phyloP scores from a whole-genome alignment of 2,888 invertebrate genomes.

The Pseudococcus viburni region DNA sequence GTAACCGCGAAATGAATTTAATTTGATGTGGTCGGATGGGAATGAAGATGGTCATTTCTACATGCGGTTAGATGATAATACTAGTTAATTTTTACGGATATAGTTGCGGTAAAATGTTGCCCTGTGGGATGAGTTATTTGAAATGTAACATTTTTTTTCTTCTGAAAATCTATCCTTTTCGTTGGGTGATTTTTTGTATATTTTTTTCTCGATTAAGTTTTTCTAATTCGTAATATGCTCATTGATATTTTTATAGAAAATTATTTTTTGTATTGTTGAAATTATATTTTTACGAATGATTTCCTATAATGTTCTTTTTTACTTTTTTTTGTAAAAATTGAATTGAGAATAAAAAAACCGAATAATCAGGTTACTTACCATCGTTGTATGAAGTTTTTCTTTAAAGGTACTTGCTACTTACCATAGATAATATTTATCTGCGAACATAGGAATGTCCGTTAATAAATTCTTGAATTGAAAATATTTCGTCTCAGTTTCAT shows the following conservation, averaged over 20 bases:
- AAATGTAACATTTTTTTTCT: not conserved
- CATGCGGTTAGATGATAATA: not conserved
- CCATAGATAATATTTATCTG: too few relatives aligned
- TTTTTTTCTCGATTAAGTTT: not conserved
- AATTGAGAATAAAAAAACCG: too few relatives aligned
- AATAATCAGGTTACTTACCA: too few relatives aligned
- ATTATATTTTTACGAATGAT: not conserved
- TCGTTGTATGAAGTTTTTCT: too few relatives aligned
- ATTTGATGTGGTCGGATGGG: not conserved
- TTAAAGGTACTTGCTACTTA: too few relatives aligned
- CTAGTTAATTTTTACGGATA: not conserved
- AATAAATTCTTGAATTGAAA: too few relatives aligned
- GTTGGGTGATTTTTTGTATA: not conserved
- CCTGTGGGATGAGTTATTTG: not conserved
- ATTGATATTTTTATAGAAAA: not conserved
- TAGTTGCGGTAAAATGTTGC: not conserved
- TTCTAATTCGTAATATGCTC: not conserved
- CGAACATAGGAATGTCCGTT: too few relatives aligned
- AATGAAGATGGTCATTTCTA: not conserved
- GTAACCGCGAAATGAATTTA: not conserved
- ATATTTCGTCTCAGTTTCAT: too few relatives aligned
- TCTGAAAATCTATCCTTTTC: not conserved
- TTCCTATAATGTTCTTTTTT: not conserved
- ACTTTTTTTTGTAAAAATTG: too few relatives aligned
- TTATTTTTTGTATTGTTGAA: not conserved